Evolutionary conservation across 2,797 vertebrate genomes (phyloP), one percentile per base, ranked within the genome.

Genomic region (Periophthalmus magnuspinnatus): DNA sequence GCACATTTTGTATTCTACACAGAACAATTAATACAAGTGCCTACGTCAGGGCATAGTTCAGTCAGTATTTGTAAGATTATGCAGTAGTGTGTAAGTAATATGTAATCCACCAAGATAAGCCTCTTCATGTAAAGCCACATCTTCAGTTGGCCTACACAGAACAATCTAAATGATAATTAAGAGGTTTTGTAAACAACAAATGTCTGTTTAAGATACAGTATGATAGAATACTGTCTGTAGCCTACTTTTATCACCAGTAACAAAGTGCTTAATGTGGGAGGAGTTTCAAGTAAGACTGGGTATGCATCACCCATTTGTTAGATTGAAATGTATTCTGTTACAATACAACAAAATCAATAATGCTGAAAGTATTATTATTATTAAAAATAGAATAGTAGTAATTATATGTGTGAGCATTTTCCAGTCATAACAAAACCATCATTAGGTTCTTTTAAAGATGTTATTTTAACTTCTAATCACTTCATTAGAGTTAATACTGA

Each of bases 221-320:
- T 62, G 8, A 41, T 8, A 64, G 19, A 47, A 64, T 64, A 64
- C 13, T 32, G 21, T 38, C 1, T 48, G 14, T 17, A 32, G n/a
- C 32, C 41, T 19, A 5, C 32, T 28, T 67, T 78, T 70, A 61
- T 68, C 52, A 17, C 55, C 11, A 78, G 57, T 72, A 67, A 4
- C 62, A 86, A 86, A 80, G 83, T 85, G 75, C 61, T 8, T 28
- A 65, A 48, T 32, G 32, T 62, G 1, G 10, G 77, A 34, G 17
- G 10, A 19, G 63, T 58, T 69, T 74, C 32, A 76, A 64, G 61
- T 88, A 81, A 84, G 76, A 82, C 67, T 62, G 21, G 69, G 6
- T 11, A 36, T 64, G 62, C 28, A 71, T 65, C 13, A 54, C 9
- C 55, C 3, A 45, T 64, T 61, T 75, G 22, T 71, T 70, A 6